These are phyloP conservation scores for Cantharis flavilabris DNA, from an alignment of 2,888 invertebrate genomes.

Conservation along the genomic window DNA sequence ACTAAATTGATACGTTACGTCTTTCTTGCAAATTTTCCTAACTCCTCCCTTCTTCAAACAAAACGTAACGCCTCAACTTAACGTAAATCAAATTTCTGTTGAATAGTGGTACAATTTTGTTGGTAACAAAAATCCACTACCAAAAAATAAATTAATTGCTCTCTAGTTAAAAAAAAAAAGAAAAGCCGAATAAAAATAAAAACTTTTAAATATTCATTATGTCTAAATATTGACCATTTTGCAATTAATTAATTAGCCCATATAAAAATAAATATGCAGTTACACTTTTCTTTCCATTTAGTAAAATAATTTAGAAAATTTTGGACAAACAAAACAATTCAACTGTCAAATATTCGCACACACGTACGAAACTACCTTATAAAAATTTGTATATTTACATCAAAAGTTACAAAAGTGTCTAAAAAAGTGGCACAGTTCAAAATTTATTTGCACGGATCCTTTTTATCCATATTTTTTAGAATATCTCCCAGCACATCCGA, in stretches of 20 bases:
- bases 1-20: neutral
- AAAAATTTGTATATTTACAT: neutral
- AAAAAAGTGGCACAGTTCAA: neutral
- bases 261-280: conserved; percentile 3
- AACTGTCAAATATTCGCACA: neutral
- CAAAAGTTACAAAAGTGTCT: neutral
- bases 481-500: conserved; percentile 54
- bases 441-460: conserved; percentile 47
- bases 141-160: neutral
- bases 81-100: neutral
- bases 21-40: neutral
- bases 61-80: neutral
- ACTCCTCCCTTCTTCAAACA: neutral
- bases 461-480: conserved; percentile 52
- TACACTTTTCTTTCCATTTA: neutral
- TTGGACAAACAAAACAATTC: neutral
- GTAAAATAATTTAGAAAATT: neutral
- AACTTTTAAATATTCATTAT: neutral
- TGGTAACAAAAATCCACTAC: neutral
- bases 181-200: neutral
- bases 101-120: neutral
- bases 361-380: neutral
- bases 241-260: neutral
- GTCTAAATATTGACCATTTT: neutral
- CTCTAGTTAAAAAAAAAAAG: neutral